Evolutionary conservation across 64 coral and sea anemone genomes (phyloP).

Genomic region (Stylophora pistillata): DNA sequence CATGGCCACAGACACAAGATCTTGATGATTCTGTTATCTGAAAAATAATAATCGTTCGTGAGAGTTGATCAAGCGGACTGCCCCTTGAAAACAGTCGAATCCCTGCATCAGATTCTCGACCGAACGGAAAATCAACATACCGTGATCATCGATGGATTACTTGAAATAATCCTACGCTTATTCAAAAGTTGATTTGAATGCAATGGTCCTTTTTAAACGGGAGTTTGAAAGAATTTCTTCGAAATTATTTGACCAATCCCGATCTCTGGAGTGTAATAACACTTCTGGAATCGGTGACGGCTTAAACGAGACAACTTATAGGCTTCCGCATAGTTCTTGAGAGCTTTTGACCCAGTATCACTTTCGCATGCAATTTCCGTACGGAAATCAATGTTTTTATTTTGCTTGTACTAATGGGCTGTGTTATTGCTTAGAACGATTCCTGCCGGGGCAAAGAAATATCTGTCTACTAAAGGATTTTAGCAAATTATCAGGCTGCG

Average conservation of each 20-base stretch:
- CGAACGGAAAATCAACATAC: too few relatives aligned
- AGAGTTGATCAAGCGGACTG: too few relatives aligned
- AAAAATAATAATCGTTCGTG: neutral
- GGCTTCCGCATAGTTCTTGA: neutral
- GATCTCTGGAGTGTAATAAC: too few relatives aligned
- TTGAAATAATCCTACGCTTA: neutral
- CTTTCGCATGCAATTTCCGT: neutral
- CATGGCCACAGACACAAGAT: conserved; percentile 15
- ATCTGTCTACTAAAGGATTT: too few relatives aligned
- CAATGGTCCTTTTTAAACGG: neutral
- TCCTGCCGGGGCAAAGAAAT: too few relatives aligned
- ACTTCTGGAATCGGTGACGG: neutral
- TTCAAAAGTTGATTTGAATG: neutral
- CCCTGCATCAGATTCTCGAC: too few relatives aligned
- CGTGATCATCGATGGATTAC: too few relatives aligned
- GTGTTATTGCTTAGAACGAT: too few relatives aligned
- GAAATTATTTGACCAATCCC: too few relatives aligned
- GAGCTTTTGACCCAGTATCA: neutral
- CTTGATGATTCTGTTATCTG: conserved; percentile 27
- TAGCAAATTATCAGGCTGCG: too few relatives aligned
- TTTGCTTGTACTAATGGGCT: too few relatives aligned
- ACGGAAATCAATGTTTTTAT: neutral
- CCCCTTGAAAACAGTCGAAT: too few relatives aligned
- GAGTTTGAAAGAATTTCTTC: neutral
- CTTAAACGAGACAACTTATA: neutral